Conservation (phyloP, 2,888 invertebrate species). For the Polyommatus icarus region DNA sequence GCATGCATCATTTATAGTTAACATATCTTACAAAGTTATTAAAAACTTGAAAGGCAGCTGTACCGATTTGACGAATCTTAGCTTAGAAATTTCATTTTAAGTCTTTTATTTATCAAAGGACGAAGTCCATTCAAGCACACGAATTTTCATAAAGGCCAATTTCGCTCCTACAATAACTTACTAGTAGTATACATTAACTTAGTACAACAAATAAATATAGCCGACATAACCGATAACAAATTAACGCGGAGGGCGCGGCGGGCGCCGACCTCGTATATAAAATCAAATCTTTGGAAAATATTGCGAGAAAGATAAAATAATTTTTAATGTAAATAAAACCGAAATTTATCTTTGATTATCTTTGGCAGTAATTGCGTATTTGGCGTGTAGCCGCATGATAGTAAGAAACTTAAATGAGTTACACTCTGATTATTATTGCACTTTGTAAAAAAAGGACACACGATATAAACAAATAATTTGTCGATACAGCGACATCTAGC, state of each 20-base stretch:
- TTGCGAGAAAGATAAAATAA: conserved; percentile 44
- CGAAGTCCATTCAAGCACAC: conserved; percentile 74
- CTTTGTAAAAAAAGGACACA: conserved; percentile 12
- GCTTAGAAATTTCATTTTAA: conserved; percentile 69
- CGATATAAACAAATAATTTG: neutral
- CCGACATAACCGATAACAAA: conserved; percentile 14
- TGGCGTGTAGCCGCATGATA: conserved; percentile 27
- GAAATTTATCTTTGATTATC: conserved; percentile 51
- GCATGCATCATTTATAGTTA: neutral
- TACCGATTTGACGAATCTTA: conserved; percentile 37
- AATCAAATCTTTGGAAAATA: conserved; percentile 57
- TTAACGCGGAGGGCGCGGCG: neutral
- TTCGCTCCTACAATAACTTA: conserved; percentile 46
- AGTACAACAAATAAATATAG: conserved; percentile 46
- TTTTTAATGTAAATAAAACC: conserved; percentile 34
- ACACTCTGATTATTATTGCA: conserved; percentile 22
- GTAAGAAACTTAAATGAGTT: neutral
- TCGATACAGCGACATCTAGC: conserved; percentile 5
- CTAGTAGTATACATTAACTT: conserved; percentile 41
- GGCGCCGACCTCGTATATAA: conserved; percentile 36
- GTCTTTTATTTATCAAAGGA: conserved; percentile 73
- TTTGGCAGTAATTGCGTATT: conserved; percentile 52
- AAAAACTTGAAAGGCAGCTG: conserved; percentile 32
- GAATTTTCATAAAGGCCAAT: conserved; percentile 69
- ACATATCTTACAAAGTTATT: neutral